phyloP scores from a whole-genome alignment of 2,797 vertebrate species.

The Dermochelys coriacea region DNA sequence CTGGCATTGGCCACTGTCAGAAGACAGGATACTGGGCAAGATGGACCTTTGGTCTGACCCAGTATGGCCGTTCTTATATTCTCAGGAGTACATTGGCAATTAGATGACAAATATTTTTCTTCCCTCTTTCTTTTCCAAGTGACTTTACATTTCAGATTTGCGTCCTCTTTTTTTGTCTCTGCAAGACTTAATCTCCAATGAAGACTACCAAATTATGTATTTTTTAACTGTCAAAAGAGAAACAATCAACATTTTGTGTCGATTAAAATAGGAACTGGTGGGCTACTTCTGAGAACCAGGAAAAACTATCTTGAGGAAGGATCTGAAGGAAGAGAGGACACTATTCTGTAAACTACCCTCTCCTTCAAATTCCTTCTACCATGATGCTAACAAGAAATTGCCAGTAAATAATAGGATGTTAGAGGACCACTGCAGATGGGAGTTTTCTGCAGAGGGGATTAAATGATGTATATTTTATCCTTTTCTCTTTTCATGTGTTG shows the following conservation, averaged over 20 bases:
- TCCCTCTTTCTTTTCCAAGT: conserved; percentile 45
- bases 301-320: background rate
- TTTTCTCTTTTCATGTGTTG: background rate
- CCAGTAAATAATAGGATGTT: background rate
- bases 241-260: background rate
- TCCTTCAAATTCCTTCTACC: background rate
- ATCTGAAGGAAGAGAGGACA: background rate
- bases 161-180: background rate
- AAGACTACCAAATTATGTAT: too few species aligned
- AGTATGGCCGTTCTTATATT: too few species aligned
- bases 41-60: too few species aligned
- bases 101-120: conserved; percentile 16
- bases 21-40: too few species aligned
- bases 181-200: background rate
- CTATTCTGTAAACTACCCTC: background rate
- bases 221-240: background rate
- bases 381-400: background rate
- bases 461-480: background rate
- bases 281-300: background rate
- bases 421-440: background rate
- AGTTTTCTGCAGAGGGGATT: background rate
- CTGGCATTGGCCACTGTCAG: too few species aligned
- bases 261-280: conserved; percentile 16
- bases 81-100: conserved; percentile 1
- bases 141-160: conserved; percentile 31